phyloP scores from a whole-genome alignment of 2,888 invertebrate genomes.

The Arrhopalites spinosus region DNA sequence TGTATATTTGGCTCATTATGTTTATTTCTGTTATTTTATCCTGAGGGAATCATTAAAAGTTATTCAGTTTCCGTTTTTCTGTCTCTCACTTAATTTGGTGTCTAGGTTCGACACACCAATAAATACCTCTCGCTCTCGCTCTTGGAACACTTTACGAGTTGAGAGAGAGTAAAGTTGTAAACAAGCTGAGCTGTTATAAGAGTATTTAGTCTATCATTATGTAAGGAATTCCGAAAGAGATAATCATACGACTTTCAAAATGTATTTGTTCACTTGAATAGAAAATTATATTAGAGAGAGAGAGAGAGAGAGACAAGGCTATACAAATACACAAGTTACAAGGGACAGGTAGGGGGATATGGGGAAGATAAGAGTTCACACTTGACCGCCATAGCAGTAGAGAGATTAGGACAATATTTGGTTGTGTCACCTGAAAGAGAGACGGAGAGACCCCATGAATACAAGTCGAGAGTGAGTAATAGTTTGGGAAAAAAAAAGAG shows the following conservation, averaged over 20 bases:
- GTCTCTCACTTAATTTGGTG: neutral
- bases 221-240: constrained; percentile 3
- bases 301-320: neutral
- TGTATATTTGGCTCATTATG: constrained; percentile 2
- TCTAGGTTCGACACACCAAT: neutral
- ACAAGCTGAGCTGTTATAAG: neutral
- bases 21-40: constrained; percentile 4
- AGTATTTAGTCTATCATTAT: constrained; percentile 10
- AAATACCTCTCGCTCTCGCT: neutral
- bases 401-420: neutral
- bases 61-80: constrained; percentile 7
- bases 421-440: neutral
- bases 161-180: neutral
- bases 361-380: constrained; percentile 3
- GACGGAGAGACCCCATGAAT: constrained; percentile 10
- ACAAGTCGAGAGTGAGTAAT: constrained; percentile 19
- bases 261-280: neutral
- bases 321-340: too few relatives aligned
- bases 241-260: constrained; percentile 5
- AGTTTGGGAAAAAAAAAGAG: constrained; percentile 9
- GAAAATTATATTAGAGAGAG: neutral
- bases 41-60: neutral
- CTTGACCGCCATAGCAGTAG: neutral
- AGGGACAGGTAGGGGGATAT: too few relatives aligned
- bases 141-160: neutral